phyloP scores from a whole-genome alignment of 2,888 invertebrate species.

The Dryococelus australis region DNA sequence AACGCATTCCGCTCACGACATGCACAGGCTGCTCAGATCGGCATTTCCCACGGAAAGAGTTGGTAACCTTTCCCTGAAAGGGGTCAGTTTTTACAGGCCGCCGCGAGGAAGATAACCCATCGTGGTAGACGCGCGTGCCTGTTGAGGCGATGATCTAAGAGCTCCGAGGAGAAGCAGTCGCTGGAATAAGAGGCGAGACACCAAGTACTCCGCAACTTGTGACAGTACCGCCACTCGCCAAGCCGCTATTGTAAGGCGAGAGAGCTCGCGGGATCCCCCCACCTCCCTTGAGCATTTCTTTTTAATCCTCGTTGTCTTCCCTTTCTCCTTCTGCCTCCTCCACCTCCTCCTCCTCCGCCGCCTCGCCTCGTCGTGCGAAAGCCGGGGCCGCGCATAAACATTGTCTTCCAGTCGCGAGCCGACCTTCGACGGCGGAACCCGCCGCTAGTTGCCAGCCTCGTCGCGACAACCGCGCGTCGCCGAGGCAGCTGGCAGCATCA shows the following conservation, averaged over 20 bases:
- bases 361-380: background rate
- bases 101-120: background rate
- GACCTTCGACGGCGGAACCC: background rate
- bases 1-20: too few relatives aligned
- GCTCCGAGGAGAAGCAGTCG: background rate
- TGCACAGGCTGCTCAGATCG: too few relatives aligned
- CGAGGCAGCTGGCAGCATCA: background rate
- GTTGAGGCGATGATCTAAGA: conserved; percentile 7
- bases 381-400: too few relatives aligned
- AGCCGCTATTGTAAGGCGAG: too few relatives aligned
- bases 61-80: too few relatives aligned
- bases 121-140: background rate
- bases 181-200: too few relatives aligned
- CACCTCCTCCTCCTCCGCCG: background rate
- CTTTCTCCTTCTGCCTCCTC: background rate
- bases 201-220: too few relatives aligned
- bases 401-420: background rate
- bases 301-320: conserved; percentile 6
- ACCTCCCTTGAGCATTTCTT: background rate
- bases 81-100: background rate
- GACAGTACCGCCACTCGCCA: too few relatives aligned
- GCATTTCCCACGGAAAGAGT: too few relatives aligned
- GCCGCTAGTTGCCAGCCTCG: background rate
- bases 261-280: too few relatives aligned
- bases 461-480: background rate